Percentiles rank a stretch among this genome's conserved stretches.
phyloP scores from a whole-genome alignment of 2,888 invertebrate genomes.

The Chymomyza caudatula region DNA sequence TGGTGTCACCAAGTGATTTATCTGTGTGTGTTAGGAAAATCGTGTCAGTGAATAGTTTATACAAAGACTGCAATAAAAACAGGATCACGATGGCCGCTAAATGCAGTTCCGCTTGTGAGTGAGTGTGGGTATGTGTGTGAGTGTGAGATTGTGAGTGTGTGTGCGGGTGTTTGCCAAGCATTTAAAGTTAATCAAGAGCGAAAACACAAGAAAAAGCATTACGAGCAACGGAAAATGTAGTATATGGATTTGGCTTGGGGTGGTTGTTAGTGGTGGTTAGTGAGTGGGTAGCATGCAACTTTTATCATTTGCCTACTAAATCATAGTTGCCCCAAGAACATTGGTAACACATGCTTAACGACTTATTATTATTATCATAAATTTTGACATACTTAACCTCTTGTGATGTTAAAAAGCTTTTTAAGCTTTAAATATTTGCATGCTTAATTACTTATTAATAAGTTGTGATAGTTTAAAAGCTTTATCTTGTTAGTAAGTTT shows the following conservation, averaged over 20 bases:
- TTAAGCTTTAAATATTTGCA: slow-evolving; percentile 14
- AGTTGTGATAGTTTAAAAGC: too few species aligned
- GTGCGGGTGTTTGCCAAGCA: slow-evolving; percentile 7
- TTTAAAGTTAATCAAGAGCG: slow-evolving; percentile 13
- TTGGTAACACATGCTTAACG: background rate
- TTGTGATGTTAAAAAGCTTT: slow-evolving; percentile 15
- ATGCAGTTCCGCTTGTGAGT: background rate
- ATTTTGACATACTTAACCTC: slow-evolving; percentile 40
- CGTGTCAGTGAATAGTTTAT: background rate
- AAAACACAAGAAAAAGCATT: background rate
- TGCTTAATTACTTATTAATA: background rate
- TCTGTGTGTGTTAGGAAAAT: slow-evolving; percentile 79
- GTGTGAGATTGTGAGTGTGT: background rate
- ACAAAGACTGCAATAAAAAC: background rate
- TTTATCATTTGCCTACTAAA: background rate
- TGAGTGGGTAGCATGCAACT: background rate
- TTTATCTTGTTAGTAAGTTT: background rate
- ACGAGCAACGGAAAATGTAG: background rate
- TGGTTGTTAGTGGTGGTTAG: background rate
- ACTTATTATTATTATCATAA: slow-evolving; percentile 1
- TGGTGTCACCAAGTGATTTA: slow-evolving; percentile 93
- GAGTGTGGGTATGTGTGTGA: slow-evolving; percentile 8
- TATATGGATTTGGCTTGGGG: background rate
- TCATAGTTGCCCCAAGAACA: background rate
- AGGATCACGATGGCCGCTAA: background rate